Evolutionary conservation across 2,113 vertebrate species (phyloP).

Genomic region (Leptobrachium leishanense): DNA sequence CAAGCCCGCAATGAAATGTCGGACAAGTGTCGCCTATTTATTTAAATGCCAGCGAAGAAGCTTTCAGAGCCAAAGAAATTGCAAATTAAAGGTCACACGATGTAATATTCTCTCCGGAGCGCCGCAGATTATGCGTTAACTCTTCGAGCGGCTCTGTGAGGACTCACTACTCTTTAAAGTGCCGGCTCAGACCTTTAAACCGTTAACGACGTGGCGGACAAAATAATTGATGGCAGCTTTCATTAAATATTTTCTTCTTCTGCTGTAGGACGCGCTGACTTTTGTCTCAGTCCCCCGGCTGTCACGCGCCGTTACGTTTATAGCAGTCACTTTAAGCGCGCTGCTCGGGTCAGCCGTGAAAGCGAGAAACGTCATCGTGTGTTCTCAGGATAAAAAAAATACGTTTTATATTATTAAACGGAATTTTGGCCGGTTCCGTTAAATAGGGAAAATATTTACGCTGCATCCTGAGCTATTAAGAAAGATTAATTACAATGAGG

Average conservation of each 20-base stretch:
- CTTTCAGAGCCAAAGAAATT: constrained; percentile 31
- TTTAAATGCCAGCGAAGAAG: constrained; percentile 37
- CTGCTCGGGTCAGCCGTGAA: no score
- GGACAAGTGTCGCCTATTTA: constrained; percentile 26
- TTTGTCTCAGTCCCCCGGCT: neutral
- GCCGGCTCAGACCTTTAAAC: neutral
- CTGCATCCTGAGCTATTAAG: no score
- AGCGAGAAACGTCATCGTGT: no score
- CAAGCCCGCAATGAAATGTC: constrained; percentile 43
- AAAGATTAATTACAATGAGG: no score
- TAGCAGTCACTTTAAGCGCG: no score
- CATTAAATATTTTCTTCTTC: neutral
- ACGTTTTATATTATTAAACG: no score
- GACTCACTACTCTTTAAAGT: neutral
- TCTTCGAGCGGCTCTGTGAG: neutral
- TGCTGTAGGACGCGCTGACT: neutral
- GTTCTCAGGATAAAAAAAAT: no score
- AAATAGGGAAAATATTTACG: no score
- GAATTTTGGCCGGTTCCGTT: no score
- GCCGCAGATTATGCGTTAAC: constrained; percentile 21
- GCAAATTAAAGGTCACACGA: constrained; percentile 42
- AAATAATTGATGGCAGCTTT: neutral
- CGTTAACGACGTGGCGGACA: neutral
- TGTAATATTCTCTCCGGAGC: constrained; percentile 20
- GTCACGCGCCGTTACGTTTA: neutral